phyloP scores from a whole-genome alignment of 2,113 vertebrate genomes.

The Scortum barcoo region DNA sequence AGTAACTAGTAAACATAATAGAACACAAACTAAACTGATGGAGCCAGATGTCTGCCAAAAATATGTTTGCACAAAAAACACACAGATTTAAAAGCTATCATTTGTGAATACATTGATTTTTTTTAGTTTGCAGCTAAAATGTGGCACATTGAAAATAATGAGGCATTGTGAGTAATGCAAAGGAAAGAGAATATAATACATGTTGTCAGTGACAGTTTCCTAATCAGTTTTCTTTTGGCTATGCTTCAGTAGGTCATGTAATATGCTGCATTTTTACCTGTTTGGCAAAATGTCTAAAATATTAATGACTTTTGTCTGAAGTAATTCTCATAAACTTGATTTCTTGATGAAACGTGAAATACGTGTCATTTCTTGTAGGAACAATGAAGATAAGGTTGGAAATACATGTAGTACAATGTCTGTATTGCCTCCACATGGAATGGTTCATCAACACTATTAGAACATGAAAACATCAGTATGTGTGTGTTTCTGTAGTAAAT shows the following conservation, averaged over 20 bases:
- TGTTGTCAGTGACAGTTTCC: not conserved
- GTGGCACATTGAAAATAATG: slow-evolving; percentile 4
- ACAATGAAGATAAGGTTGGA: not conserved
- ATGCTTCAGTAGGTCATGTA: slow-evolving; percentile 5
- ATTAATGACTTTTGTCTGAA: not conserved
- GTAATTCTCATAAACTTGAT: not conserved
- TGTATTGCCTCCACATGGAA: not conserved
- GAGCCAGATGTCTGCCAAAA: not conserved
- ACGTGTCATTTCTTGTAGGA: not conserved
- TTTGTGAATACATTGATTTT: not conserved
- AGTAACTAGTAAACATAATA: slow-evolving; percentile 1
- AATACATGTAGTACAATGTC: not conserved
- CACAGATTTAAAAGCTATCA: not conserved
- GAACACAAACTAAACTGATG: not conserved
- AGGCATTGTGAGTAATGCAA: not conserved
- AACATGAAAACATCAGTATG: not conserved
- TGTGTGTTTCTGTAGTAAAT: not conserved
- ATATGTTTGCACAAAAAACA: not conserved
- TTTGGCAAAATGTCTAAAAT: not conserved
- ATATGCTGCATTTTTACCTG: not conserved
- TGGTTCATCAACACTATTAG: not conserved
- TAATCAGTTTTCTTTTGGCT: not conserved
- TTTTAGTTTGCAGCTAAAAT: not conserved
- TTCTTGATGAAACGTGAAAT: not conserved
- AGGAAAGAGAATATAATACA: not conserved